Conservation (phyloP, 2,888 invertebrate species). For the Onthophagus sagittarius region DNA sequence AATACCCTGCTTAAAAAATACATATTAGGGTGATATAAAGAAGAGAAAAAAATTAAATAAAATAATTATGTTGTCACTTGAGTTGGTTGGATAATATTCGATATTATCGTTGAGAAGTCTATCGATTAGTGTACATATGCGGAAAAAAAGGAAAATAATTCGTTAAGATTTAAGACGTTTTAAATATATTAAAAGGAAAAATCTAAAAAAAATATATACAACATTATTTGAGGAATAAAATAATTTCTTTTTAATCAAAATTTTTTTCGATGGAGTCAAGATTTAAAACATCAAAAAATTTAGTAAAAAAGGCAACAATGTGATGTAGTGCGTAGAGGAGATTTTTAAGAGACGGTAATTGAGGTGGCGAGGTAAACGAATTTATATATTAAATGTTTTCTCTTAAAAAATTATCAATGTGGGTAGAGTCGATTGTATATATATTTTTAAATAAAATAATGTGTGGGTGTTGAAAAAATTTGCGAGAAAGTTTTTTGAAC, state of each 20-base stretch:
- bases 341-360: neutral
- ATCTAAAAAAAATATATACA: neutral
- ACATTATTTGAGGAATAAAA: neutral
- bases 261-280: neutral
- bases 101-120: too few relatives aligned
- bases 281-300: neutral
- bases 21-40: neutral
- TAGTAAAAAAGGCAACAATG: neutral
- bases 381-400: slow-evolving; percentile 4
- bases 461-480: neutral
- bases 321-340: neutral
- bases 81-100: too few relatives aligned
- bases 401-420: slow-evolving; percentile 5
- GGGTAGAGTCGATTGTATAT: slow-evolving; percentile 6
- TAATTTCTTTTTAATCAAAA: neutral
- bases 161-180: neutral
- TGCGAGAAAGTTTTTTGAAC: neutral
- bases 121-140: neutral
- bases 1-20: neutral
- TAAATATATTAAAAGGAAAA: neutral
- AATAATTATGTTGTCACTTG: too few relatives aligned
- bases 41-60: neutral
- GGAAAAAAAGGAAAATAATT: neutral
- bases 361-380: neutral
- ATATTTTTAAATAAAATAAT: neutral